A percentile compares a stretch with the other conserved stretches of the same genome.
These are phyloP conservation scores for Morinoia aosen DNA, from an alignment of 2,888 invertebrate species.

Conservation along the genomic window DNA sequence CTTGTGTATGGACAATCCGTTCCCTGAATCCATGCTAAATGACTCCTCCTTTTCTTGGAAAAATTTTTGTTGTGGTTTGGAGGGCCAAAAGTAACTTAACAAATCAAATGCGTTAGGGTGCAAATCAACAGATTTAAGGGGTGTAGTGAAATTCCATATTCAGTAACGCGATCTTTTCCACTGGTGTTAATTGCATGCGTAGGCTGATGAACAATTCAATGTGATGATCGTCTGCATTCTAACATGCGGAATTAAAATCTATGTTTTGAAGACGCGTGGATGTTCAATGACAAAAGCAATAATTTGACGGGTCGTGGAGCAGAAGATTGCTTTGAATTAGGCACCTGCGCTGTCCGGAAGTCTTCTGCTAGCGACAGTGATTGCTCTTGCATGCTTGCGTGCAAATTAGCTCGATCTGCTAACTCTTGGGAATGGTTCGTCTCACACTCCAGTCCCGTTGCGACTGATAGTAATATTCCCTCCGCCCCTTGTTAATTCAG, in stretches of 20 bases:
- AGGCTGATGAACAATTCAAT: not conserved
- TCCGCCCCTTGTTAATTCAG: not conserved
- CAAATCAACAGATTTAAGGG: not conserved
- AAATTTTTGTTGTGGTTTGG: no score
- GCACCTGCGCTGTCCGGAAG: not conserved
- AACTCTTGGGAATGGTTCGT: not conserved
- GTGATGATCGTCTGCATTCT: not conserved
- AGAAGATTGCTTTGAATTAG: not conserved
- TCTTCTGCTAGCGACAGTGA: not conserved
- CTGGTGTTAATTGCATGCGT: not conserved
- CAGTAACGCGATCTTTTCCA: not conserved
- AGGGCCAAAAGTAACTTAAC: not conserved
- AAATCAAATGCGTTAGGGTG: not conserved
- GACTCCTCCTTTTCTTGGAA: no score
- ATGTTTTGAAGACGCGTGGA: not conserved
- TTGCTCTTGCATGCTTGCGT: conserved; percentile 12
- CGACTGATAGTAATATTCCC: not conserved
- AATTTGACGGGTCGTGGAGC: not conserved
- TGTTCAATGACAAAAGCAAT: not conserved
- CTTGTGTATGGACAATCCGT: no score
- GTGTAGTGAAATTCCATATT: not conserved
- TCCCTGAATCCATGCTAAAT: no score
- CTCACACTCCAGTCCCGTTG: conserved; percentile 12
- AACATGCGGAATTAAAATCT: not conserved
- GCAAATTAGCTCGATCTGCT: conserved; percentile 12